These are phyloP conservation scores for Ryuthela nishihirai DNA, from an alignment of 2,888 invertebrate genomes.

Conservation along the genomic window DNA sequence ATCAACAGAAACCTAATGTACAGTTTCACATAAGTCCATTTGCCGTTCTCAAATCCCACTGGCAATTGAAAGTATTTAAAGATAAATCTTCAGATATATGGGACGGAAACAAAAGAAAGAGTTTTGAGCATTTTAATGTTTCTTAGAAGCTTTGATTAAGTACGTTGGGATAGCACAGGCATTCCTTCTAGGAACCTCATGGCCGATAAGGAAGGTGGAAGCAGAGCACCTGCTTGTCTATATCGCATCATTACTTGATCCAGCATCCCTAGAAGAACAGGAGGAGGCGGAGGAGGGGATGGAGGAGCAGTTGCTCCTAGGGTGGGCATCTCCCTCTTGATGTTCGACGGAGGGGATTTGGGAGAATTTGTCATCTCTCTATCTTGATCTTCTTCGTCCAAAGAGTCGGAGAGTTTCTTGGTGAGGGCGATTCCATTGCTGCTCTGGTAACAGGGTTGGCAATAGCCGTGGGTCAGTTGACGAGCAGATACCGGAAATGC, in stretches of 20 bases:
- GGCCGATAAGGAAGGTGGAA: constrained; percentile 26
- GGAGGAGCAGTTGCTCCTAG: constrained; percentile 1
- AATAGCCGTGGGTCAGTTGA: constrained; percentile 34
- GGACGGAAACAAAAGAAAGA: no score
- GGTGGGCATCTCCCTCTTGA: constrained; percentile 10
- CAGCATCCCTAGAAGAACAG: constrained; percentile 25
- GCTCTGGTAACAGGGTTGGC: constrained; percentile 37
- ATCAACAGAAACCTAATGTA: no score
- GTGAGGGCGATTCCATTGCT: constrained; percentile 35
- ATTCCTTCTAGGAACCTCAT: constrained; percentile 30
- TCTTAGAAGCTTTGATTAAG: no score
- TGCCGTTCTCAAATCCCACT: no score
- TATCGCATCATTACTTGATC: constrained; percentile 36
- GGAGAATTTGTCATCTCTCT: constrained; percentile 1
- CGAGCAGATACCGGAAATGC: constrained; percentile 48
- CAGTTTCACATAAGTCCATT: no score
- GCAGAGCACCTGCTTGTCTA: constrained; percentile 21
- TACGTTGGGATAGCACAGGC: constrained; percentile 27
- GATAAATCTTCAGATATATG: no score
- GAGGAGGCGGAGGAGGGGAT: constrained; percentile 19
- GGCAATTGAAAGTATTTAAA: no score
- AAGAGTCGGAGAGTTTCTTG: constrained; percentile 21
- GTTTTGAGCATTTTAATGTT: no score
- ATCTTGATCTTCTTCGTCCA: constrained; percentile 15
- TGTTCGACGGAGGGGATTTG: neutral